phyloP scores from a whole-genome alignment of 2,888 invertebrate genomes.

The Lasioglossum zephyrum region DNA sequence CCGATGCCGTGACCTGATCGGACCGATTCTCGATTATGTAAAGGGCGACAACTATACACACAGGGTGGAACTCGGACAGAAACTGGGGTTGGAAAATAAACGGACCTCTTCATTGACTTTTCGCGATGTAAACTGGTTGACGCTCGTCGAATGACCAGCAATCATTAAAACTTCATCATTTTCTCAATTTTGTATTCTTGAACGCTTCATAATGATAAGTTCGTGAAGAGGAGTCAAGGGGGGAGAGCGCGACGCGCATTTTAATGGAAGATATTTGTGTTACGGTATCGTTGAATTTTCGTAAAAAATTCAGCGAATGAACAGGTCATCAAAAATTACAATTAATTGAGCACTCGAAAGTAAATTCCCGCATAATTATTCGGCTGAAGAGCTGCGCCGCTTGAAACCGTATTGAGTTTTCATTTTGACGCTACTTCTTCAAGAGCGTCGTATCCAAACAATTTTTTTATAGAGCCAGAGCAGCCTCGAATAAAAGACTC shows the following conservation, averaged over 20 bases:
- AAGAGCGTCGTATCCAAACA: background rate
- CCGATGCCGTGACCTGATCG: constrained; percentile 19
- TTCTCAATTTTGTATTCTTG: background rate
- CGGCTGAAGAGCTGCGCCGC: background rate
- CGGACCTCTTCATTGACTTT: background rate
- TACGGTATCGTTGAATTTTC: background rate
- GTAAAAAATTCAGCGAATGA: background rate
- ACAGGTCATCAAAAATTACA: background rate
- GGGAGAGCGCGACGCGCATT: background rate
- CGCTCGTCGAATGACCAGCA: background rate
- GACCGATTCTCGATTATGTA: constrained; percentile 7
- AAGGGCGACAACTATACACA: background rate
- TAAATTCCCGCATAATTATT: constrained; percentile 19
- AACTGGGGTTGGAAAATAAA: background rate
- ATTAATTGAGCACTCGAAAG: constrained; percentile 7
- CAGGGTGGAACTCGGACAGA: background rate
- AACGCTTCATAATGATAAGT: background rate
- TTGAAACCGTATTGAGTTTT: background rate
- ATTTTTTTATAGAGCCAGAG: background rate
- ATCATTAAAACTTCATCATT: background rate
- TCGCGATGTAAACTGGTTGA: background rate
- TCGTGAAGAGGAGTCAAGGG: background rate
- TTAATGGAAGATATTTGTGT: background rate
- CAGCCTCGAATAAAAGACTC: background rate
- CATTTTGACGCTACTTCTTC: background rate